A percentile compares a stretch with the other conserved stretches of the same genome.
These are phyloP conservation scores for Daboia siamensis DNA, from an alignment of 2,113 vertebrate genomes.

Conservation along the genomic window DNA sequence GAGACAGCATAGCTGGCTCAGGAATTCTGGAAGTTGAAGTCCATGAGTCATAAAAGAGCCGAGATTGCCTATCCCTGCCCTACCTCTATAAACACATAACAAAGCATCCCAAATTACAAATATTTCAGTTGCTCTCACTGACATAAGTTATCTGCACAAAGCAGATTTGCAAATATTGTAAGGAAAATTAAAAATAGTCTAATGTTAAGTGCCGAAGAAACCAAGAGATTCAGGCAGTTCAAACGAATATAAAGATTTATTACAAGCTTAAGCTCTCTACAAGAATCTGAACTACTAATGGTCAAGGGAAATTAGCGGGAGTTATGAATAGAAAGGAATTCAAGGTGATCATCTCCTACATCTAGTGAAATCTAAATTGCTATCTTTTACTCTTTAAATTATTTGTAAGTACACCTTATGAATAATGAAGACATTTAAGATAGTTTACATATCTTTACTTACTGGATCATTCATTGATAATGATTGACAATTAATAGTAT, in stretches of 20 bases:
- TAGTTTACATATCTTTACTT: slow-evolving; percentile 47
- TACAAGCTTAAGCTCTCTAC: background rate
- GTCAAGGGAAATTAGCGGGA: background rate
- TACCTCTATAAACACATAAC: background rate
- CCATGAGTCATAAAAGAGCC: no score
- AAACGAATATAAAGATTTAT: background rate
- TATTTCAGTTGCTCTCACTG: background rate
- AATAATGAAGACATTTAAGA: background rate
- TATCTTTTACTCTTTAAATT: background rate
- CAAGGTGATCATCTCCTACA: background rate
- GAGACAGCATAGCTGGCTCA: no score
- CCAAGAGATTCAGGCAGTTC: background rate
- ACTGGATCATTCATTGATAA: slow-evolving; percentile 78
- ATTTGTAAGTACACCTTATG: background rate
- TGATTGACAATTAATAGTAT: slow-evolving; percentile 79
- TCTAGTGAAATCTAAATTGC: background rate
- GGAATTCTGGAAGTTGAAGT: no score
- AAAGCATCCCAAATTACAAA: background rate
- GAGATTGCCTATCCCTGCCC: background rate
- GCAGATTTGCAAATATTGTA: background rate
- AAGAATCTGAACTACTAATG: background rate
- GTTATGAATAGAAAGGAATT: background rate
- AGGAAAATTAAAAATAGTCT: background rate
- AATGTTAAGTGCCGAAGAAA: background rate
- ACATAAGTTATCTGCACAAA: background rate